Conservation (phyloP, 2,888 invertebrate species). For the Cataglyphis rosenhaueri region DNA sequence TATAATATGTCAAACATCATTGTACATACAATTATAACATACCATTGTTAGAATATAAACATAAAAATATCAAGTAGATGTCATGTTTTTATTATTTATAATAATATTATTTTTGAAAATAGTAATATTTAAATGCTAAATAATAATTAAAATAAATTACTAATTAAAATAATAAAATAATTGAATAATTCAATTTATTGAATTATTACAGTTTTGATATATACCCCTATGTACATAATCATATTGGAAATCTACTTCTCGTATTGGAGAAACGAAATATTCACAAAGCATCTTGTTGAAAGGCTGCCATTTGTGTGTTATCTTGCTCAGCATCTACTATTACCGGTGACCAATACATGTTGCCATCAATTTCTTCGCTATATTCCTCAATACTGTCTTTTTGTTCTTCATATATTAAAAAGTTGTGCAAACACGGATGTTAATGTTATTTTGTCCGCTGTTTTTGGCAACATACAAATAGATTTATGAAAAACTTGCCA, state of each 20-base stretch:
- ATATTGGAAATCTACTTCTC: not conserved
- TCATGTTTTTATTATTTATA: no score
- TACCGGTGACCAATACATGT: not conserved
- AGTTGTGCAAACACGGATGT: not conserved
- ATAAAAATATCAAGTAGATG: no score
- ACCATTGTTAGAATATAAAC: no score
- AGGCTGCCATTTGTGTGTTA: not conserved
- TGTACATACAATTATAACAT: no score
- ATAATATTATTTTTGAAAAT: no score
- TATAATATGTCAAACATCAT: not conserved
- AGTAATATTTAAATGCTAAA: no score
- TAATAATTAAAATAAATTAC: no score
- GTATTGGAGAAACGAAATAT: not conserved
- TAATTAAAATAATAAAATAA: no score
- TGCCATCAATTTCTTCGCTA: not conserved
- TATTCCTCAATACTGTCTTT: not conserved
- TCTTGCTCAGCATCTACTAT: not conserved
- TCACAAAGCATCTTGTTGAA: conserved; percentile 3
- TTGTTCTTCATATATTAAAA: not conserved
- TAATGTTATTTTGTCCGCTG: not conserved
- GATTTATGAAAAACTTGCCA: not conserved
- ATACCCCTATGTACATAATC: not conserved
- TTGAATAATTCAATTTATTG: no score
- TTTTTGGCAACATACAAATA: not conserved
- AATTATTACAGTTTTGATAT: no score